Evolutionary conservation across 2,797 vertebrate species (phyloP).

Genomic region (Epinephelus coioides): DNA sequence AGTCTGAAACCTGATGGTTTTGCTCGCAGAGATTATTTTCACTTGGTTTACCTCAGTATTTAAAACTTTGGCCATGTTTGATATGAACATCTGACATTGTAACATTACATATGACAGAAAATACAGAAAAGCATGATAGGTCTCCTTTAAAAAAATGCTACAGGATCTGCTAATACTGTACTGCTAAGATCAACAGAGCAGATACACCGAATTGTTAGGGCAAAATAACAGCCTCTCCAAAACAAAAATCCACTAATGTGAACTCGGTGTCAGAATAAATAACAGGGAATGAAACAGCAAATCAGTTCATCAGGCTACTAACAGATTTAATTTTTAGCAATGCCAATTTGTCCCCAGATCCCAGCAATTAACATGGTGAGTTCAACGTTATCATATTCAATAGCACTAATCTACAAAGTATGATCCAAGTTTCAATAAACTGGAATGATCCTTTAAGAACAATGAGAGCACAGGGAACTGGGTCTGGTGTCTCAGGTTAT

Average conservation of each 20-base stretch:
- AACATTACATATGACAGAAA: too few relatives aligned
- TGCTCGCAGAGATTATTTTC: too few relatives aligned
- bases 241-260: not conserved
- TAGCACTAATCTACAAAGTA: not conserved
- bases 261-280: not conserved
- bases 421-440: not conserved
- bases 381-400: not conserved
- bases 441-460: slow-evolving; percentile 17
- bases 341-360: not conserved
- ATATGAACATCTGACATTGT: too few relatives aligned
- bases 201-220: not conserved
- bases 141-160: not conserved
- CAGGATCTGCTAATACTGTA: not conserved
- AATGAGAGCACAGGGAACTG: slow-evolving; percentile 31
- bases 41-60: too few relatives aligned
- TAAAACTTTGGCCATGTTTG: too few relatives aligned
- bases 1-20: too few relatives aligned
- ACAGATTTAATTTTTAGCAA: not conserved
- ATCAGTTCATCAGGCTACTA: not conserved
- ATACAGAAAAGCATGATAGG: too few relatives aligned
- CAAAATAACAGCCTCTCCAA: not conserved
- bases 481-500: slow-evolving; percentile 62
- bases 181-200: not conserved
- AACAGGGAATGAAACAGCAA: not conserved
- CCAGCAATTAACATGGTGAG: not conserved